phyloP scores from a whole-genome alignment of 2,797 vertebrate species.

The Helicolenus hilgendorfi region DNA sequence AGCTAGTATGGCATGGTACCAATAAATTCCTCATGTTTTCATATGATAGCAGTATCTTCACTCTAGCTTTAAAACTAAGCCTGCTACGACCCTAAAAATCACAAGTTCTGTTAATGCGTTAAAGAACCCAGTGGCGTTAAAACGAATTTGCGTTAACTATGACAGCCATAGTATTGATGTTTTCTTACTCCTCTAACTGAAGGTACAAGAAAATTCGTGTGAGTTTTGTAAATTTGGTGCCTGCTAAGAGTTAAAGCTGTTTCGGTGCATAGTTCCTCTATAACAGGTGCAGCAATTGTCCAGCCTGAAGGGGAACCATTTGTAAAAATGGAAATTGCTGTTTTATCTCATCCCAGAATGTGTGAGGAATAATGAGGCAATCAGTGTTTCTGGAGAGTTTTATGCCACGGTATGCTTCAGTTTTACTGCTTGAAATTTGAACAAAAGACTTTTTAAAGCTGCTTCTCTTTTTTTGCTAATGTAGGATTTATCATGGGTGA shows the following conservation, averaged over 20 bases:
- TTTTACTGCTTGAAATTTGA: not conserved
- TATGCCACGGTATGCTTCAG: not conserved
- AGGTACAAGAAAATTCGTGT: not conserved
- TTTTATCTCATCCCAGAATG: slow-evolving; percentile 23
- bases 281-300: not conserved
- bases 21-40: too few relatives aligned
- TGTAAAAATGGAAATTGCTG: not conserved
- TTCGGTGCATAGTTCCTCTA: not conserved
- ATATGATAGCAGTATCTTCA: too few relatives aligned
- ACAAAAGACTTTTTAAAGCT: slow-evolving; percentile 4
- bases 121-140: too few relatives aligned
- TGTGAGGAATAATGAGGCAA: slow-evolving; percentile 14
- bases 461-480: not conserved
- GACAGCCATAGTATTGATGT: too few relatives aligned
- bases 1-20: too few relatives aligned
- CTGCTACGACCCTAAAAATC: too few relatives aligned
- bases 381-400: not conserved
- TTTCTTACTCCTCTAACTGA: too few relatives aligned
- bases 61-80: too few relatives aligned
- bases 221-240: not conserved
- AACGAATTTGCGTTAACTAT: too few relatives aligned
- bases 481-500: not conserved
- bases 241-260: not conserved
- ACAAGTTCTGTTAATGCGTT: too few relatives aligned
- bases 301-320: not conserved